Conservation (phyloP, 2,797 vertebrate genomes). For the Myioborus melanocephalus region DNA sequence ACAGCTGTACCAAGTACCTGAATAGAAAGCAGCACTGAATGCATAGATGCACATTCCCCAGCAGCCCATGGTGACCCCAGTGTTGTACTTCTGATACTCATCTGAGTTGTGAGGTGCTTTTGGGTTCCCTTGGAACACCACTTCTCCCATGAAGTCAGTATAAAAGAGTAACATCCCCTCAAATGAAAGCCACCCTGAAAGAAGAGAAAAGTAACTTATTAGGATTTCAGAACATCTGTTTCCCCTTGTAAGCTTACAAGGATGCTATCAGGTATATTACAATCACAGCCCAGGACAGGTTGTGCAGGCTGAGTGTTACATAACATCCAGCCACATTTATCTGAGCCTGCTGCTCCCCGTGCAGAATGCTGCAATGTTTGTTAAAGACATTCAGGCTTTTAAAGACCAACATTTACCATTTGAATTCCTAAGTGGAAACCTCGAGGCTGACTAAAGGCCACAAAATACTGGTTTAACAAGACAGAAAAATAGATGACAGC, state of each 20-base stretch:
- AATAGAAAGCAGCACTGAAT: slow-evolving; percentile 97
- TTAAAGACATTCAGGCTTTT: background rate
- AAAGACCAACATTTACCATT: background rate
- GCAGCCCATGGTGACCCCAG: slow-evolving; percentile 96
- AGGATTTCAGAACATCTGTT: background rate
- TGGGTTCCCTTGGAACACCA: slow-evolving; percentile 93
- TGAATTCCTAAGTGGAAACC: background rate
- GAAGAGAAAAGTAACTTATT: background rate
- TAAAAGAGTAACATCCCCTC: slow-evolving; percentile 99
- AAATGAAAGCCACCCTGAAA: slow-evolving; percentile 93
- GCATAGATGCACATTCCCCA: slow-evolving; percentile 99
- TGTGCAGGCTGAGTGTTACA: background rate
- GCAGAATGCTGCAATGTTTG: background rate
- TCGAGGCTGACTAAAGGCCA: background rate
- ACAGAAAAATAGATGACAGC: background rate
- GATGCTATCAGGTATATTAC: background rate
- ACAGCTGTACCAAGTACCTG: slow-evolving; percentile 77
- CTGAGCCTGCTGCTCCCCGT: background rate
- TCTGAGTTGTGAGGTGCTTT: slow-evolving; percentile 91
- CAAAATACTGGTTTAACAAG: background rate
- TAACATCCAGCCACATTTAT: background rate
- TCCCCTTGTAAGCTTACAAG: background rate
- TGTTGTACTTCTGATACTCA: slow-evolving; percentile 86
- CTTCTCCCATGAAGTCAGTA: slow-evolving; percentile 99
- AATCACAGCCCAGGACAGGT: background rate